These are phyloP conservation scores for Poecilia wingei DNA, from an alignment of 2,797 vertebrate genomes.

Conservation along the genomic window DNA sequence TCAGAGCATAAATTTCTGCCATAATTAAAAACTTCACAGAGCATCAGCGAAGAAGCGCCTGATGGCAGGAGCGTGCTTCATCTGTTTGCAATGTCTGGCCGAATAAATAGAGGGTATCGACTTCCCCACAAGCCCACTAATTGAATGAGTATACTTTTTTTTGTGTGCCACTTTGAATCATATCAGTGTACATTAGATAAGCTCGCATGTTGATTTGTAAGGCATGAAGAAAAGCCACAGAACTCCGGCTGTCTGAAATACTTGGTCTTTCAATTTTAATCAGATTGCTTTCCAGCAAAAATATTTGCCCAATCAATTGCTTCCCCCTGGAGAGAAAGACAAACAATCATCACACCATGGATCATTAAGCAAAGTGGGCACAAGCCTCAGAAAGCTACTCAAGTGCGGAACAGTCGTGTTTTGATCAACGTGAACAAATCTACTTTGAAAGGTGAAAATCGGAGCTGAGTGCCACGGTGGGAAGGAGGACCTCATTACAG, in stretches of 20 bases:
- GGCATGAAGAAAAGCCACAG: conserved; percentile 36
- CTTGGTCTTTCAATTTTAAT: conserved; percentile 50
- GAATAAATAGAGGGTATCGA: conserved; percentile 73
- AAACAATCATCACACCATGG: conserved; percentile 64
- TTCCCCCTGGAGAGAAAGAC: conserved; percentile 51
- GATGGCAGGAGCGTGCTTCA: conserved; percentile 60
- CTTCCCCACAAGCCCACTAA: conserved; percentile 71
- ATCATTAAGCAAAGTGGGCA: conserved; percentile 59
- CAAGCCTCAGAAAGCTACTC: conserved; percentile 37
- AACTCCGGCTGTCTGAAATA: conserved; percentile 16
- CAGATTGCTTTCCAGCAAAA: conserved; percentile 65
- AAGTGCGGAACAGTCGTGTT: conserved; percentile 24
- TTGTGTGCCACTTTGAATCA: conserved; percentile 53
- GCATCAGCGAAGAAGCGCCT: conserved; percentile 50
- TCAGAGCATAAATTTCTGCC: conserved; percentile 68
- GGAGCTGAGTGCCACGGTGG: conserved; percentile 23
- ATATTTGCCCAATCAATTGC: conserved; percentile 68
- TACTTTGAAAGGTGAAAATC: conserved; percentile 21
- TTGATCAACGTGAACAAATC: conserved; percentile 45
- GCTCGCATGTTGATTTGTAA: conserved; percentile 36
- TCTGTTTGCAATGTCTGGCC: conserved; percentile 64
- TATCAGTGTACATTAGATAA: conserved; percentile 57
- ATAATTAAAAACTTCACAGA: conserved; percentile 74
- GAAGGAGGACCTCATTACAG: conserved; percentile 57
- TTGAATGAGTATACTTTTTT: conserved; percentile 63